phyloP scores from a whole-genome alignment of 2,888 invertebrate genomes.

The Scaptomyza caliginosa region DNA sequence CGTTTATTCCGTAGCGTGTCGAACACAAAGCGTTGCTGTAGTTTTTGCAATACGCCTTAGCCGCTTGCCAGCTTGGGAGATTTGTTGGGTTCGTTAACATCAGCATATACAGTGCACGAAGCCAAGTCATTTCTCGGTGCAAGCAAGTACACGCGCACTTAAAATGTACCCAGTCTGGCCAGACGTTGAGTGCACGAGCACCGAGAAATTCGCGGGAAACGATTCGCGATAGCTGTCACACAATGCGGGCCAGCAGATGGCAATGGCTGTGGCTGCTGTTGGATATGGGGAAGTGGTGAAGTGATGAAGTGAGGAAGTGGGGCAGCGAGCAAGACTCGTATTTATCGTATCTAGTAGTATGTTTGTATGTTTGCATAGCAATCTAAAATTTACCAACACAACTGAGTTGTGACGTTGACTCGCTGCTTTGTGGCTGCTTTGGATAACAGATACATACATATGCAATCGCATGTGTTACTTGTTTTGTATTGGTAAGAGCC shows the following conservation, averaged over 20 bases:
- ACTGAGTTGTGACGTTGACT: slow-evolving; percentile 30
- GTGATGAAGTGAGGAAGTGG: slow-evolving; percentile 4
- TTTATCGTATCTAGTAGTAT: slow-evolving; percentile 44
- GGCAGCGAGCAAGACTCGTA: slow-evolving; percentile 19
- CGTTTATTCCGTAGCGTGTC: slow-evolving; percentile 41
- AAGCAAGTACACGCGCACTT: slow-evolving; percentile 69
- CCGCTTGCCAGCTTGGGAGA: background rate
- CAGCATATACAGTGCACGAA: slow-evolving; percentile 31
- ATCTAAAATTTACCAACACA: slow-evolving; percentile 28
- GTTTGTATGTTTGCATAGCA: slow-evolving; percentile 2
- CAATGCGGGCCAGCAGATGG: slow-evolving; percentile 25
- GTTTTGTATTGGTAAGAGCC: slow-evolving; percentile 23
- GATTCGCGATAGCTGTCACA: slow-evolving; percentile 32
- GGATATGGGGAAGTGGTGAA: background rate
- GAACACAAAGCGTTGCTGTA: slow-evolving; percentile 16
- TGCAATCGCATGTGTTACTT: slow-evolving; percentile 3
- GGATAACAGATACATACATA: slow-evolving; percentile 17
- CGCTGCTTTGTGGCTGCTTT: slow-evolving; percentile 9
- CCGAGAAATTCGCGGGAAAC: slow-evolving; percentile 69
- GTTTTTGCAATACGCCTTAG: slow-evolving; percentile 13
- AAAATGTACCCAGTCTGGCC: slow-evolving; percentile 58
- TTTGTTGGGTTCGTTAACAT: slow-evolving; percentile 75
- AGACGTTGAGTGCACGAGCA: slow-evolving; percentile 70
- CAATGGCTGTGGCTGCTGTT: slow-evolving; percentile 10
- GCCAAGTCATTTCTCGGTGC: slow-evolving; percentile 37